Percentiles rank a stretch among this genome's conserved stretches.
phyloP scores from a whole-genome alignment of 2,113 vertebrate species.

The Paratilapia polleni region DNA sequence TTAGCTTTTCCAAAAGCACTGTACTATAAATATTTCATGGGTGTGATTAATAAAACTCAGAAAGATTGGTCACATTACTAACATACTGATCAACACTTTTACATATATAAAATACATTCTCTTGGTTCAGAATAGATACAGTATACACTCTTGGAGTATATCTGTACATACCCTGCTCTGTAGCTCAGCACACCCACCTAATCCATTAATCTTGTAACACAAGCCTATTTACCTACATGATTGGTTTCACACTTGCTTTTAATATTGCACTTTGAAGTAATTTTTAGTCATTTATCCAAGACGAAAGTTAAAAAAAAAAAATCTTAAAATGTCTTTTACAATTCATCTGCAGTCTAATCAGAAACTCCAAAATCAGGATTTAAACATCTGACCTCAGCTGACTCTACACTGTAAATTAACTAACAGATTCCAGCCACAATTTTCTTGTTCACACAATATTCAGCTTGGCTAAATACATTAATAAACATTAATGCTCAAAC shows the following conservation, averaged over 20 bases:
- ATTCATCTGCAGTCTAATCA: not conserved
- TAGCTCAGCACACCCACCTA: too few relatives aligned
- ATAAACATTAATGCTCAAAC: conserved; percentile 40
- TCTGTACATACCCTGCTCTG: too few relatives aligned
- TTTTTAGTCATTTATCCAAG: not conserved
- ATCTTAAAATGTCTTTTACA: not conserved
- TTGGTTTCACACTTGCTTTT: not conserved
- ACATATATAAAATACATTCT: too few relatives aligned
- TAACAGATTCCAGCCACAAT: not conserved
- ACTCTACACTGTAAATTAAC: too few relatives aligned
- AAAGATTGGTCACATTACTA: too few relatives aligned
- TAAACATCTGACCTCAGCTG: not conserved
- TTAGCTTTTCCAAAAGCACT: too few relatives aligned
- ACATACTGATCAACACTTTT: too few relatives aligned
- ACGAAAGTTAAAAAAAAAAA: not conserved
- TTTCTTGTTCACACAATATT: conserved; percentile 35
- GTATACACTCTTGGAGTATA: too few relatives aligned
- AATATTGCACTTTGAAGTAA: not conserved
- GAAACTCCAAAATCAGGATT: not conserved
- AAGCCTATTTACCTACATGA: not conserved
- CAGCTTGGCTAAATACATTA: conserved; percentile 35
- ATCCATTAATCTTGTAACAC: too few relatives aligned
- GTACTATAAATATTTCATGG: too few relatives aligned
- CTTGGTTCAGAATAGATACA: too few relatives aligned
- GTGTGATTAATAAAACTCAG: too few relatives aligned